phyloP scores from a whole-genome alignment of 2,797 vertebrate species.

The Thaleichthys pacificus region DNA sequence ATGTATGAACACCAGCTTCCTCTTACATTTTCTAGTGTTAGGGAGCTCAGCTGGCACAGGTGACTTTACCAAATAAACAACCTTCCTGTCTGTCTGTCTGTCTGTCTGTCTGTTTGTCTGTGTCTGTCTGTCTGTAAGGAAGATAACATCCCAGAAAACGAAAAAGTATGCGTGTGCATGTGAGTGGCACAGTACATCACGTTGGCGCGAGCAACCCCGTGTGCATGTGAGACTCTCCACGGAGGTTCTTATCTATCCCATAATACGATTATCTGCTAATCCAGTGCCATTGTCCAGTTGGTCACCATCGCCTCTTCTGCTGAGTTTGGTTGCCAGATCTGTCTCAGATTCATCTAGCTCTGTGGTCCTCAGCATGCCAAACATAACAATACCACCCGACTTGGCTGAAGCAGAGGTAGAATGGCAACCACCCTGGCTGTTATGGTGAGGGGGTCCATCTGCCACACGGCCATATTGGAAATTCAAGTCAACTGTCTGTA shows the following conservation, averaged over 20 bases:
- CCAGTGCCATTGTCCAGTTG: conserved; percentile 51
- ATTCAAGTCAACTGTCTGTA: conserved; percentile 17
- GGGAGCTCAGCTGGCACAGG: conserved; percentile 65
- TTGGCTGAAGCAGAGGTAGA: conserved; percentile 54
- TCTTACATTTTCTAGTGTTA: conserved; percentile 60
- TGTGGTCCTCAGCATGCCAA: conserved; percentile 53
- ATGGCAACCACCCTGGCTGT: conserved; percentile 59
- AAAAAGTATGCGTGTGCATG: neutral
- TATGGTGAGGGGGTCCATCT: conserved; percentile 47
- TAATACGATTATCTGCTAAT: conserved; percentile 29
- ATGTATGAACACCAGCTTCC: conserved; percentile 21
- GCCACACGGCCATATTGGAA: conserved; percentile 57
- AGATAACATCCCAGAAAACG: neutral
- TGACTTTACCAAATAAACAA: conserved; percentile 77
- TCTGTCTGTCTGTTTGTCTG: conserved; percentile 61
- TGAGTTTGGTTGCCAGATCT: conserved; percentile 49
- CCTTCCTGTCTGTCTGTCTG: conserved; percentile 52
- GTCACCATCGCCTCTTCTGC: conserved; percentile 27
- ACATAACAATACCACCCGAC: conserved; percentile 44
- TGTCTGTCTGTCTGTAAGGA: conserved; percentile 61
- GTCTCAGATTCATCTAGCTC: conserved; percentile 39
- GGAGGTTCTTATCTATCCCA: conserved; percentile 37
- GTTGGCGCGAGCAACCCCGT: conserved; percentile 11
- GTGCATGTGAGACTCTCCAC: neutral
- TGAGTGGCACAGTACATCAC: neutral